Base-by-base conservation (phyloP, 1,140 invertebrate genomes). In the Caerostris extrusa region DNA sequence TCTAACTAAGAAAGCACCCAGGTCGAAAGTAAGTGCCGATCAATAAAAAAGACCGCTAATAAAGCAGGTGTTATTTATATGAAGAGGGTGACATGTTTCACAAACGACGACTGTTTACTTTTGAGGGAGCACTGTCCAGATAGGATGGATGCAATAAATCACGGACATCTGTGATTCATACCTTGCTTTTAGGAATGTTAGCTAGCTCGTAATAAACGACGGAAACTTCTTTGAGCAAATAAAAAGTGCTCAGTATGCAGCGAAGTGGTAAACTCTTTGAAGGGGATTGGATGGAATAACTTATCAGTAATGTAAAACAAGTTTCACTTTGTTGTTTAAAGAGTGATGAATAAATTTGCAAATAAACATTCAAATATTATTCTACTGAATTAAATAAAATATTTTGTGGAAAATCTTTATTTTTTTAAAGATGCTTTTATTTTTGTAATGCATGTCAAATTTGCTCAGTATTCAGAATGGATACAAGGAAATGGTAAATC, bases 1-100 rank as follows among this genome's bases (percentile, higher is more conserved):
- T 77, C 34, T 4, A 34, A 12, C 56, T 34, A 77, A 90, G 64
- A 57, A 55, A n/a, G 67, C 50, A 3, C 90, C 90, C 85, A 64
- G 60, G 53, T 53, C 34, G 57, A 50, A 64, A 58, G 77, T 91
- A 83, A 91, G 34, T 57, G 71, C 10, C 60, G 81, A 82, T 91
- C 90, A 64, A 91, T 91, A 91, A 83, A 81, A 82, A 61, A 91
- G 53, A 19, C 77, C 8, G 14, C 60, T 91, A 64, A 91, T 83
- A 83, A 85, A 91, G 81, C 90, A 91, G 90, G 67, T 91, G 90
- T 85, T 83, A 91, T 91, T 91, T 91, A 91, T 91, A 85, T 83
- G 50, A 81, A 56, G 90, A 56, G 57, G 82, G 53, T 83, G 81
- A 91, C 90, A 83, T 91, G 90, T 85, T 91, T 91, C 81, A 50